Evolutionary conservation across 2,113 vertebrate species (phyloP).

Genomic region (Pitta sordida): DNA sequence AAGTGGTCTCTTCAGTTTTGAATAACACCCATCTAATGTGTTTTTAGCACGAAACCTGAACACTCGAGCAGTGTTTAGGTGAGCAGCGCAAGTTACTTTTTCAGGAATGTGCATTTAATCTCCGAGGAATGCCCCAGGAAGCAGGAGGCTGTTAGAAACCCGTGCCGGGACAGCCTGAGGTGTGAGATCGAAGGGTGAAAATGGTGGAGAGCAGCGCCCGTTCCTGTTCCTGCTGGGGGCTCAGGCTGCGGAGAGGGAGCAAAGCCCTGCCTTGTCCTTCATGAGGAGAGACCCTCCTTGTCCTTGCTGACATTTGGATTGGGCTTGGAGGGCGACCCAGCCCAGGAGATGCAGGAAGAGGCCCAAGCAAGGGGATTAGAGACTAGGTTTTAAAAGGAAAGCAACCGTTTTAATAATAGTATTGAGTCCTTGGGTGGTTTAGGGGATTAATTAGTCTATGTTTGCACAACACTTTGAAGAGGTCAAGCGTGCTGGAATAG

Average conservation of each 20-base stretch:
- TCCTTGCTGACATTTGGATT: background rate
- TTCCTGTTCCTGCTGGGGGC: background rate
- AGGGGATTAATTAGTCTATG: slow-evolving; percentile 22
- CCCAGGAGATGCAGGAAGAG: background rate
- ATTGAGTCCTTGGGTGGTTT: slow-evolving; percentile 36
- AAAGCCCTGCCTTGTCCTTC: background rate
- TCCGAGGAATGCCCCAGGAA: background rate
- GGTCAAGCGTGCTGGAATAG: background rate
- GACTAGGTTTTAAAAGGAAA: slow-evolving; percentile 51
- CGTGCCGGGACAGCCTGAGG: rapidly evolving
- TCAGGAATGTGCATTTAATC: slow-evolving; percentile 53
- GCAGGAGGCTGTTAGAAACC: background rate
- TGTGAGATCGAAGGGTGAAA: rapidly evolving
- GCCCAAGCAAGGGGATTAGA: slow-evolving; percentile 28
- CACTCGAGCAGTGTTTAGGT: slow-evolving; percentile 40
- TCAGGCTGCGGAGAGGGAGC: background rate
- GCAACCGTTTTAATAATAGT: slow-evolving; percentile 53
- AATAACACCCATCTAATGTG: background rate
- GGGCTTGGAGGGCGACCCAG: background rate
- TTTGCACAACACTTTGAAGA: slow-evolving; percentile 32
- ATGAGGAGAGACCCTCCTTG: background rate
- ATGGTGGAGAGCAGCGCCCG: rapidly evolving
- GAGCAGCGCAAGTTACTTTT: background rate
- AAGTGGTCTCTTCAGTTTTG: background rate
- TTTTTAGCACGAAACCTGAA: background rate